Evolutionary conservation across 1,140 invertebrate genomes (phyloP), one percentile per base, ranked within the genome.

Genomic region (Zeugodacus cucurbitae): DNA sequence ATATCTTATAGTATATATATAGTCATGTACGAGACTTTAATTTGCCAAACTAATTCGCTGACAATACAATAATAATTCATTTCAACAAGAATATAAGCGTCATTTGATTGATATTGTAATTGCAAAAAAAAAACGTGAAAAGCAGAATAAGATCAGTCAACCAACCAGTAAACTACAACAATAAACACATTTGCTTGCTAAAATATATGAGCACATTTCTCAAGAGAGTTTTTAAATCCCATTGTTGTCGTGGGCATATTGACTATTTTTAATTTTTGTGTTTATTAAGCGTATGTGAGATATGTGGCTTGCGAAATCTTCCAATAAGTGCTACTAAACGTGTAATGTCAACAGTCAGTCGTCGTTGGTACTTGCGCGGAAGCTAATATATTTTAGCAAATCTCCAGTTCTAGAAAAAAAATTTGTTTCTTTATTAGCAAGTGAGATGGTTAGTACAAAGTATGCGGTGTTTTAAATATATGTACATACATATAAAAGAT

Each of bases 81-180:
- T 37, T 74, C 67, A 74, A 37, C 22, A 26, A 37, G 67, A 74
- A 37, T 32, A 74, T 74, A 32, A 41, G 34, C 34, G 34, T 74
- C 67, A 41, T 37, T 74, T 74, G 17, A 20, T 74, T 74, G 32
- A 74, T 74, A 74, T 74, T 74, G 34, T 34, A 74, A 74, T 74
- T 74, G 34, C 41, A 32, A 37, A 41, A 70, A 64, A n/a, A 64
- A 74, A 74, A 74, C 8, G 17, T 22, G 22, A 74, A 74, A 41
- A 34, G 34, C 20, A 37, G 34, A 37, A 74, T n/a, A 37, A 74
- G 34, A n/a, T 62, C 22, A 74, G 20, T 8, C 32, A 74, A 74
- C 29, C 48, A 54, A 74, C 5, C 34, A 67, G 29, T 34, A 10
- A 32, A 67, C 6, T 7, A n/a, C 58, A 62, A 26, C 58, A 62